Evolutionary conservation across 1,140 invertebrate species (phyloP), one percentile per base, ranked within the genome.

Genomic region (Drosophila nikananu): DNA sequence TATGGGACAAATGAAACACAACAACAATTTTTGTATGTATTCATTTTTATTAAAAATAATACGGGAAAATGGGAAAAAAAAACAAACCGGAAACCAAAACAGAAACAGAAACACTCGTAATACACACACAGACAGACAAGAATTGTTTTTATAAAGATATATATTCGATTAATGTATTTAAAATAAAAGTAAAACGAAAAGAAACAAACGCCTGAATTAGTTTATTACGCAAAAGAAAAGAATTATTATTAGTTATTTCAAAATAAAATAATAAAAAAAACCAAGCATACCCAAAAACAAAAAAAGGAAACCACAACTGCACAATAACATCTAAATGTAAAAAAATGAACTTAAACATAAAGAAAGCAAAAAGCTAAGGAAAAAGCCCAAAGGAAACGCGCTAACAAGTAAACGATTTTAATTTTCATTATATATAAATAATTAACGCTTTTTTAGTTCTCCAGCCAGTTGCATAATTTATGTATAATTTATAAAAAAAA

Each of bases 381-480:
- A 77, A 77, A 77, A 61, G 81, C 81, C 80, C 81, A 54, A 78
- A 64, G 42, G 60, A 77, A 70, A 44, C 61, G 74, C 75, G 61
- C 75, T 73, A 64, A 80, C 55, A 70, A 64, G 70, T 52, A 64
- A 77, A 86, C 55, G 57, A 82, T 83, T 91, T 86, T 91, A 83
- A 91, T 86, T 91, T 91, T 57, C 72, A 82, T 91, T 91, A 84
- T 59, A 91, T 92, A 92, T 92, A 92, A 92, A 92, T 92, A 91
- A 90, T 91, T 92, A 86, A 77, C 51, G 80, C 82, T 90, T 92
- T 92, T 92, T 91, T 90, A 86, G 83, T 92, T 92, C 78, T 91
- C 37, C 62, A 80, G 79, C 81, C 80, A 86, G 84, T 92, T 89
- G 81, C 87, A 82, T 91, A 78, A 80, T 92, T 91, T 90, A 81